Evolutionary conservation across 1,140 invertebrate species (phyloP), one percentile per base, ranked within the genome.

Genomic region (Lysiphlebus fabarum): DNA sequence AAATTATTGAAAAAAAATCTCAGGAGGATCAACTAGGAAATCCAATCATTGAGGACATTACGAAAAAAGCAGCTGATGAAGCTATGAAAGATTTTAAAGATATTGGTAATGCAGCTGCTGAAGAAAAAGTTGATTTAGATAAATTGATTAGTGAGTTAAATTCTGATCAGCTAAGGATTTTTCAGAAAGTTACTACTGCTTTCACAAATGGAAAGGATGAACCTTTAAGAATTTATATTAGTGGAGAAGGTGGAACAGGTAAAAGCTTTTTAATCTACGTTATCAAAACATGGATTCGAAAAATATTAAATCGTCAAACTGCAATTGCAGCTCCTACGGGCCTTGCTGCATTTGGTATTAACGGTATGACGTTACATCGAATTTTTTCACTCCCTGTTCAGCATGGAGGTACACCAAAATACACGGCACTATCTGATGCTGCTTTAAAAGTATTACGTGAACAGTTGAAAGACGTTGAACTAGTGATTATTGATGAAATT

Each of bases 381-480:
- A 14, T 36, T 38, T 57, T 48, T 41, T 44, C 48, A 33, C 34
- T 57, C n/a, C 55, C 45, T 6, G 45, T 57, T 9, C 44, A 57
- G 40, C 55, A 57, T 41, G 44, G 36, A 37, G 33, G 36, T 36
- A 57, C 45, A 0, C 55, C 45, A 5, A 62, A 65, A 38, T 70
- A 66, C 57, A 58, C 44, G 55, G 36, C 56, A 51, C 44, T 70
- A 11, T 67, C 65, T 12, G 62, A 66, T 51, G 51, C 44, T 37
- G 61, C 61, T 40, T 62, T 72, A 12, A 67, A 70, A 66, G 43
- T 54, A 47, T 34, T 69, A n/a, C 40, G 67, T 44, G 58, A 64
- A 7, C 49, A 64, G 38, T 36, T 70, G 12, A 17, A 62, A 62
- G 64, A 70, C 44, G 63, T 69, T 48, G 62, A 55, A 50, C n/a